Percentiles rank a stretch among this genome's conserved stretches.
phyloP scores from a whole-genome alignment of 2,888 invertebrate species.

The Choreutis nemorana region DNA sequence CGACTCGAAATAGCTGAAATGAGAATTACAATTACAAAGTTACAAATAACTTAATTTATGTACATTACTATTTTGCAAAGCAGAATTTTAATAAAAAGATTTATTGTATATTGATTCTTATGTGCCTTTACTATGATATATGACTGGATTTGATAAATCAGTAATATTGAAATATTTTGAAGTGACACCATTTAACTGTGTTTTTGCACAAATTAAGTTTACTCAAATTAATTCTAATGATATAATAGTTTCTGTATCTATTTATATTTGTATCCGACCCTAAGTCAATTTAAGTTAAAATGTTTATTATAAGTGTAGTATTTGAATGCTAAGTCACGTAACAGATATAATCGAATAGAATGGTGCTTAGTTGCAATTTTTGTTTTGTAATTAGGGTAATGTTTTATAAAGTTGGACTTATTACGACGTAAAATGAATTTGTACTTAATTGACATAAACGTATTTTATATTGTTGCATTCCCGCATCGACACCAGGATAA shows the following conservation, averaged over 20 bases:
- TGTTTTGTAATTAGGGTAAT: too few relatives aligned
- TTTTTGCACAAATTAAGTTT: slow-evolving; percentile 56
- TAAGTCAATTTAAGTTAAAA: slow-evolving; percentile 52
- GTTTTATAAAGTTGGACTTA: too few relatives aligned
- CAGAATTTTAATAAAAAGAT: too few relatives aligned
- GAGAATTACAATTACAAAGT: too few relatives aligned
- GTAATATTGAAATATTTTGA: slow-evolving; percentile 33
- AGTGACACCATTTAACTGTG: slow-evolving; percentile 41
- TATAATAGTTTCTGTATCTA: slow-evolving; percentile 32
- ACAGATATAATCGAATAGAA: slow-evolving; percentile 60
- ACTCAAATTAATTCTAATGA: slow-evolving; percentile 38
- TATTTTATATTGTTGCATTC: too few relatives aligned
- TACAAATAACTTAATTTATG: too few relatives aligned
- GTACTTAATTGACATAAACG: too few relatives aligned
- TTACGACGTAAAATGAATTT: too few relatives aligned
- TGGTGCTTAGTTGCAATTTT: slow-evolving; percentile 59
- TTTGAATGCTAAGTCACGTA: slow-evolving; percentile 58
- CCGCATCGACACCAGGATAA: too few relatives aligned
- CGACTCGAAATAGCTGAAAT: too few relatives aligned
- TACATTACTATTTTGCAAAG: too few relatives aligned
- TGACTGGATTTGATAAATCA: slow-evolving; percentile 57
- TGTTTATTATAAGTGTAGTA: slow-evolving; percentile 40
- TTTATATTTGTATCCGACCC: slow-evolving; percentile 42
- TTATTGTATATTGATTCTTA: slow-evolving; percentile 57
- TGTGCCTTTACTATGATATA: slow-evolving; percentile 54